Base-by-base conservation (phyloP, 2,797 vertebrate species). In the Cynodonichthys magdalenae region DNA sequence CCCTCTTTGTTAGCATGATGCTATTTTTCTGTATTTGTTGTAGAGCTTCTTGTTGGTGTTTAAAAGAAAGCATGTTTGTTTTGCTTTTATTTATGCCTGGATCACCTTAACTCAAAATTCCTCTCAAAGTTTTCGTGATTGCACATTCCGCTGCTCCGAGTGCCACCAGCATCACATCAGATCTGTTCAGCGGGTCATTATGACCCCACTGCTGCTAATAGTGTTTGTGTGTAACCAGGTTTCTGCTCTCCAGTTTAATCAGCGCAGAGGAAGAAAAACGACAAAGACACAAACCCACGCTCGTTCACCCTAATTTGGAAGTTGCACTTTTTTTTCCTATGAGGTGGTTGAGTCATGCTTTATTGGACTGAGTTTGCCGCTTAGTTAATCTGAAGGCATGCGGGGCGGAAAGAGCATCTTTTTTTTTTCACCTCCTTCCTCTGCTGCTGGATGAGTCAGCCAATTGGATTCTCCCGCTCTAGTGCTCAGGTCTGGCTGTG, bases 361-460 rank as follows among this genome's bases (percentile, higher is more conserved):
- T 56, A 52, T 12, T 10, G 36, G 48, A 51, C 49, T 60, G 73
- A 80, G 47, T 62, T 52, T 75, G 69, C 70, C 44, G 64, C 59
- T 65, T 85, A 66, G 69, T 81, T 84, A 74, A 79, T 84, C 24
- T 44, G 41, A 68, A 59, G 61, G 71, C 66, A 74, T 31, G 19
- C 31, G 9, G 59, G 67, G 55, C 66, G 60, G 56, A 74, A 55
- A 47, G 59, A 77, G 66, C 47, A 7, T 75, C 78, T 59, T 77
- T 53, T 39, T 31, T 31, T 24, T 58, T 58, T 59, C 1, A 20
- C 46, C 42, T 45, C 56, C 53, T 71, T 54, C 63, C 53, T 56
- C 52, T 55, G 80, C 79, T 82, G 62, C 68, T 80, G 74, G 62
- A 90, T 90, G 89, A 89, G 88, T 90, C 89, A 90, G 86, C 81